Evolutionary conservation across 2,113 vertebrate genomes (phyloP).

Genomic region (Gila orcuttii): DNA sequence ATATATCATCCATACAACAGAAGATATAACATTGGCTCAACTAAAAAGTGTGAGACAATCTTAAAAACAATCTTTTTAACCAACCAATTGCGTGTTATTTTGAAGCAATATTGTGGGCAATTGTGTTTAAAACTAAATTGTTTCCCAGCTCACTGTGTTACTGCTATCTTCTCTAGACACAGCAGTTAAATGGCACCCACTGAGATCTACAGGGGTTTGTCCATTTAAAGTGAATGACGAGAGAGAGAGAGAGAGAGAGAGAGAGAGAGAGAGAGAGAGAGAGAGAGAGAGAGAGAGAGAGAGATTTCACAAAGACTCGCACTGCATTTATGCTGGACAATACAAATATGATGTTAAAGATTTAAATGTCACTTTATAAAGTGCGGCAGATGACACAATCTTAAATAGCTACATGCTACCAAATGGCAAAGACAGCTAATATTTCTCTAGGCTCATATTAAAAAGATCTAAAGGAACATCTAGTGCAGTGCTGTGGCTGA

Average conservation of each 20-base stretch:
- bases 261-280: no score
- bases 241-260: no score
- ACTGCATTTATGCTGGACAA: neutral
- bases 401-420: slow-evolving; percentile 5
- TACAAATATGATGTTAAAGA: neutral
- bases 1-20: no score
- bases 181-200: slow-evolving; percentile 19
- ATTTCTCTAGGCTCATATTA: slow-evolving; percentile 7
- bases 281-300: no score
- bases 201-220: slow-evolving; percentile 31
- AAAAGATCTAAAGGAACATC: slow-evolving; percentile 16
- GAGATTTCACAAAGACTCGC: neutral
- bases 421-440: slow-evolving; percentile 18
- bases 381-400: slow-evolving; percentile 14
- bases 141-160: neutral
- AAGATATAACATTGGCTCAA: no score
- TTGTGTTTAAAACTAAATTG: slow-evolving; percentile 5
- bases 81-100: neutral
- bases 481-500: slow-evolving; percentile 26
- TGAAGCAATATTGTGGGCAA: neutral
- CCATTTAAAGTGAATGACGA: slow-evolving; percentile 9
- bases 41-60: neutral
- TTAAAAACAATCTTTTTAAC: neutral
- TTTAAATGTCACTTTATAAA: slow-evolving; percentile 22
- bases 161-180: neutral